Conservation (phyloP, 2,113 vertebrate genomes). For the Phyllostomus hastatus region DNA sequence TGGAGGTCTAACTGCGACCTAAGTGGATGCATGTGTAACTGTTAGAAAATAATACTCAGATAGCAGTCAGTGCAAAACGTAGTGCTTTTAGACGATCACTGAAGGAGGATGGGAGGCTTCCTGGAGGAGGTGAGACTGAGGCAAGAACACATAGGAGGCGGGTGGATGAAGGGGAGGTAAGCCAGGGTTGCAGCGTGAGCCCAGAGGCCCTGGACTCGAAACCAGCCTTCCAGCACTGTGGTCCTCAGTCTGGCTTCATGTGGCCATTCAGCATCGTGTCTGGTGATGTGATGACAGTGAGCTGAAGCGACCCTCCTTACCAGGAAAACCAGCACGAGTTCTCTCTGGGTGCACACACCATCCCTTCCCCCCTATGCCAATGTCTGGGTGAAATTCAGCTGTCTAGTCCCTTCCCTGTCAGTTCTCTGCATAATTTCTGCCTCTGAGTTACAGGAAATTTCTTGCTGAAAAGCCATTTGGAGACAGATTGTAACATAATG, state of each 20-base stretch:
- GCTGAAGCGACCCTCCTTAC: background rate
- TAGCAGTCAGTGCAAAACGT: background rate
- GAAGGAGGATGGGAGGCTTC: background rate
- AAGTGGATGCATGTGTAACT: background rate
- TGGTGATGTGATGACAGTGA: background rate
- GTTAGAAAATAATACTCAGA: background rate
- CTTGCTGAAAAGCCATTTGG: conserved; percentile 74
- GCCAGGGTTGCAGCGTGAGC: background rate
- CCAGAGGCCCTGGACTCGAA: background rate
- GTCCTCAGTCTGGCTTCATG: background rate
- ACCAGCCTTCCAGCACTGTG: background rate
- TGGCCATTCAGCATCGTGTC: background rate
- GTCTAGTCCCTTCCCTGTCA: conserved; percentile 54
- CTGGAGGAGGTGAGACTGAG: background rate
- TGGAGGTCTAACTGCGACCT: background rate
- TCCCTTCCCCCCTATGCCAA: background rate
- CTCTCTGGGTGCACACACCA: background rate
- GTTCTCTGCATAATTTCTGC: conserved; percentile 72
- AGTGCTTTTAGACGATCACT: background rate
- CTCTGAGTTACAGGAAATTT: conserved; percentile 76
- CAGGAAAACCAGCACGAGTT: background rate
- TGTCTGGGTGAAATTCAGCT: conserved; percentile 58
- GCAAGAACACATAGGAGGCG: background rate
- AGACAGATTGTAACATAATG: conserved; percentile 72
- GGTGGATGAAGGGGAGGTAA: background rate